These are phyloP conservation scores for Eubasilissa regina DNA, from an alignment of 1,140 invertebrate species.

Conservation along the genomic window DNA sequence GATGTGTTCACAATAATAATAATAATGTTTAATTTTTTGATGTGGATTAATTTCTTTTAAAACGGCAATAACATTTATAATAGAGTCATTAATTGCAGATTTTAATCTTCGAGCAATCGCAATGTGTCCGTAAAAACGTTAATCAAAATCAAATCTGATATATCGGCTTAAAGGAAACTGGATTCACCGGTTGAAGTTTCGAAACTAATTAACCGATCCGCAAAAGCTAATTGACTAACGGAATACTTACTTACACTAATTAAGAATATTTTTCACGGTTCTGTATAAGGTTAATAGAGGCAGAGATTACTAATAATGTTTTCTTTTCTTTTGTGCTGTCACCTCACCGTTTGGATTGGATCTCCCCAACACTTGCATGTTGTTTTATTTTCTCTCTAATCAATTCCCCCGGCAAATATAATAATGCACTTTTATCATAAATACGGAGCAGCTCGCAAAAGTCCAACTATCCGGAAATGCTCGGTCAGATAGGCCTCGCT, in stretches of 20 bases:
- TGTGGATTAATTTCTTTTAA: too few species aligned
- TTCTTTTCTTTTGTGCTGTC: slow-evolving; percentile 48
- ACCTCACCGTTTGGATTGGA: slow-evolving; percentile 43
- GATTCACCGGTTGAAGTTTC: neutral
- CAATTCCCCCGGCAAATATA: neutral
- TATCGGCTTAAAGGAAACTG: slow-evolving; percentile 1
- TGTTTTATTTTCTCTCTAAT: slow-evolving; percentile 20
- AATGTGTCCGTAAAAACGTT: too few species aligned
- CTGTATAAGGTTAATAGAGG: neutral
- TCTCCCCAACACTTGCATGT: slow-evolving; percentile 21
- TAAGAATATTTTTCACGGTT: too few species aligned
- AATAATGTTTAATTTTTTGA: too few species aligned
- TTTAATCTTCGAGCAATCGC: too few species aligned
- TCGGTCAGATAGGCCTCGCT: slow-evolving; percentile 70
- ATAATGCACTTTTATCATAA: neutral
- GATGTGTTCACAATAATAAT: too few species aligned
- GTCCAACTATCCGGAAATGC: slow-evolving; percentile 72
- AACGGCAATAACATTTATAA: too few species aligned
- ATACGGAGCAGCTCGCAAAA: slow-evolving; percentile 67
- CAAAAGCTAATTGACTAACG: too few species aligned
- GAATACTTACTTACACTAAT: too few species aligned
- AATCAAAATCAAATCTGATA: too few species aligned
- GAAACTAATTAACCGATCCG: too few species aligned
- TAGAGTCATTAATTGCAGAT: too few species aligned
- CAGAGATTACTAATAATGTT: slow-evolving; percentile 34